phyloP scores from a whole-genome alignment of 2,888 invertebrate genomes.

The Mimumesa dahlbomi region DNA sequence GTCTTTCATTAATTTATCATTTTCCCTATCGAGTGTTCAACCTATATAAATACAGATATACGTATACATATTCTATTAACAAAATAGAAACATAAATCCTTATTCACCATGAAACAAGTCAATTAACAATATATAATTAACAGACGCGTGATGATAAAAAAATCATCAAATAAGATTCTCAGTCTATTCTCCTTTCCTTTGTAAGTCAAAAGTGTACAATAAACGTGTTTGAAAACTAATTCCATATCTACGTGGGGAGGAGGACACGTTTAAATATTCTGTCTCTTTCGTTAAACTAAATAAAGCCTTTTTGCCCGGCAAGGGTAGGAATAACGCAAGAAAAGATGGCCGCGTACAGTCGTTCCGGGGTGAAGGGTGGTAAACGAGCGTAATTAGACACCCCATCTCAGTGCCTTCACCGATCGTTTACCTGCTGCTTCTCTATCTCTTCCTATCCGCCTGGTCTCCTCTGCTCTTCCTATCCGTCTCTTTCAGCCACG shows the following conservation, averaged over 20 bases:
- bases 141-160: too few relatives aligned
- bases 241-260: slow-evolving; percentile 17
- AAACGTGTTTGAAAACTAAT: too few relatives aligned
- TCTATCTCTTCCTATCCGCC: slow-evolving; percentile 42
- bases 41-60: not conserved
- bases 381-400: slow-evolving; percentile 70
- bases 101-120: too few relatives aligned
- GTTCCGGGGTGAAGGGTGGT: slow-evolving; percentile 52
- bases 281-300: slow-evolving; percentile 63
- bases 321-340: slow-evolving; percentile 42
- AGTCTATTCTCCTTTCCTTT: too few relatives aligned
- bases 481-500: slow-evolving; percentile 62
- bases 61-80: too few relatives aligned
- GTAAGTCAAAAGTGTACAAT: too few relatives aligned
- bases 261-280: slow-evolving; percentile 52
- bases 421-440: slow-evolving; percentile 50
- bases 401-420: slow-evolving; percentile 51
- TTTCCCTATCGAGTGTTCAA: not conserved
- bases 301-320: slow-evolving; percentile 45
- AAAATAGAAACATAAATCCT: too few relatives aligned
- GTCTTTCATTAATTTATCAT: too few relatives aligned
- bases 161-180: too few relatives aligned
- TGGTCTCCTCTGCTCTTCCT: slow-evolving; percentile 26
- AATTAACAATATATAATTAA: too few relatives aligned
- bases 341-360: slow-evolving; percentile 37